Conservation (phyloP, 1,140 invertebrate genomes). For the Caenorhabditis elegans region WBcel235 BX284603.4:4474001-4474500, state of each 20-base stretch:
- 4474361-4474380: constrained; percentile 43
- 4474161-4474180: not conserved
- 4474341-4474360: constrained; percentile 55
- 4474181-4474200: not conserved
- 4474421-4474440: not conserved
- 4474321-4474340: constrained; percentile 50
- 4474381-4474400: constrained; percentile 9
- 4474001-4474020: not conserved
- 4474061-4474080: constrained; percentile 33
- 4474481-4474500: not conserved
- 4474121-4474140: not conserved
- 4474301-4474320: constrained; percentile 53
- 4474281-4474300: constrained; percentile 45
- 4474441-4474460: not conserved
- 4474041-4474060: constrained; percentile 49
- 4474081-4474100: not conserved
- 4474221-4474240: constrained; percentile 22
- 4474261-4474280: not conserved
- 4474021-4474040: constrained; percentile 42
- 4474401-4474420: not conserved
- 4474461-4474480: not conserved
- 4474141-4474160: not conserved
- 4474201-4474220: constrained; percentile 12
- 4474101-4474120: constrained; percentile 23
- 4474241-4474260: not conserved